Base-by-base conservation (phyloP, 2,888 invertebrate species). In the Hermaeophaga mercurialis region DNA sequence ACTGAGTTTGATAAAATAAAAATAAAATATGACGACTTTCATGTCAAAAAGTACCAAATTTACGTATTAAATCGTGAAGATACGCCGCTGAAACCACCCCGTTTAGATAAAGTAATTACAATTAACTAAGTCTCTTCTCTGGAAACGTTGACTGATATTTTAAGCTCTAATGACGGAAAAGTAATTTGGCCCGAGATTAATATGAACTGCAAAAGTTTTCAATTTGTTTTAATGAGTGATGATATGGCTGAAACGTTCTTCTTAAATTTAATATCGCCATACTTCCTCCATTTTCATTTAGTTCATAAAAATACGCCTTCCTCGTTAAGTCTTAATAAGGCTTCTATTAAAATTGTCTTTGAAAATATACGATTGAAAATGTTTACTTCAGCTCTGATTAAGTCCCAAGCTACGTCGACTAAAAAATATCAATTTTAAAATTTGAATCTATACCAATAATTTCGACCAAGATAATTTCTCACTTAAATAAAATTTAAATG, bases 121-220 rank as follows among this genome's bases (percentile, higher is more conserved):
- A 71, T 73, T 73, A 72, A 69, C 68, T 63, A 60, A 67, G 66
- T 64, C 65, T 60, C 24, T 39, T 43, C 59, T 63, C 59, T 62
- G 57, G 57, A 61, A 65, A 63, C 61, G 66, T 62, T 63, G 66
- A 67, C 67, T 65, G 66, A 66, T 65, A 69, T 68, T 69, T 63
- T 65, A 66, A 66, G 66, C 68, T 66, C 70, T 71, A 71, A 72
- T 73, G 73, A 71, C 69, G 70, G 66, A 67, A 68, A 72, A 73
- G 70, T 70, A 71, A 73, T 72, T 73, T 70, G 67, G 69, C 66
- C 66, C 64, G 65, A 68, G 66, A 72, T 71, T 72, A 71, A 71
- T 72, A 71, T 68, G 65, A 57, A 62, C 55, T 63, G 66, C 69
- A 67, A 70, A 73, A 71, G 69, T 72, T 71, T 66, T 67, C 67